phyloP scores from a whole-genome alignment of 2,797 vertebrate genomes.

The Naso thynnoides region DNA sequence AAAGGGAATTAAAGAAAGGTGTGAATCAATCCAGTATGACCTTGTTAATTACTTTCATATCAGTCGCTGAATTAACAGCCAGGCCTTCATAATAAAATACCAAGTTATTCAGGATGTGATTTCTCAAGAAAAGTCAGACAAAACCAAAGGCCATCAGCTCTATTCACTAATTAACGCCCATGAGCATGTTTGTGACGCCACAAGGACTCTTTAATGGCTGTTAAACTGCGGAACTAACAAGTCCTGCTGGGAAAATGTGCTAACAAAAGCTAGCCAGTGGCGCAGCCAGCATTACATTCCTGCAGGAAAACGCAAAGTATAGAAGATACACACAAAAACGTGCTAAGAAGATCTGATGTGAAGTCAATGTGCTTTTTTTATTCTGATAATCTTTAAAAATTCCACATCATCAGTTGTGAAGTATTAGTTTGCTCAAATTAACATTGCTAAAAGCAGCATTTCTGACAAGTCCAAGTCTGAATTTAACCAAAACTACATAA shows the following conservation, averaged over 20 bases:
- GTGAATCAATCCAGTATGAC: conserved; percentile 18
- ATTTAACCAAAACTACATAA: background rate
- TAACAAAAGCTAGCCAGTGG: background rate
- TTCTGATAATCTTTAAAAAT: background rate
- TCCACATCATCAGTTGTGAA: background rate
- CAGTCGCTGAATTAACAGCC: conserved; percentile 8
- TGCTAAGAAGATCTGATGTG: background rate
- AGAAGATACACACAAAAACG: background rate
- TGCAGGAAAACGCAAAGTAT: background rate
- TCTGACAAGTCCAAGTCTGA: background rate
- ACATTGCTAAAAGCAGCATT: background rate
- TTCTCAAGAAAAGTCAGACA: conserved; percentile 6
- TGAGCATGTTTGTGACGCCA: background rate
- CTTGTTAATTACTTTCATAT: conserved; percentile 34
- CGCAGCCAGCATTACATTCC: background rate
- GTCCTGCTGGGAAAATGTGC: background rate
- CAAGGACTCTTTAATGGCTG: conserved; percentile 5
- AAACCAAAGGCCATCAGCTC: conserved; percentile 19
- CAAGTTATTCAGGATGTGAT: conserved; percentile 7
- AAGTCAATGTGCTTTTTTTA: background rate
- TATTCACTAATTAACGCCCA: conserved; percentile 20
- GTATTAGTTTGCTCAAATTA: background rate
- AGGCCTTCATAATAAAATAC: conserved; percentile 5
- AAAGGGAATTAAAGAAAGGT: conserved; percentile 12
- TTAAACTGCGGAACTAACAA: conserved; percentile 7